Conservation (phyloP, 1,140 invertebrate species). For the Papilio machaon region DNA sequence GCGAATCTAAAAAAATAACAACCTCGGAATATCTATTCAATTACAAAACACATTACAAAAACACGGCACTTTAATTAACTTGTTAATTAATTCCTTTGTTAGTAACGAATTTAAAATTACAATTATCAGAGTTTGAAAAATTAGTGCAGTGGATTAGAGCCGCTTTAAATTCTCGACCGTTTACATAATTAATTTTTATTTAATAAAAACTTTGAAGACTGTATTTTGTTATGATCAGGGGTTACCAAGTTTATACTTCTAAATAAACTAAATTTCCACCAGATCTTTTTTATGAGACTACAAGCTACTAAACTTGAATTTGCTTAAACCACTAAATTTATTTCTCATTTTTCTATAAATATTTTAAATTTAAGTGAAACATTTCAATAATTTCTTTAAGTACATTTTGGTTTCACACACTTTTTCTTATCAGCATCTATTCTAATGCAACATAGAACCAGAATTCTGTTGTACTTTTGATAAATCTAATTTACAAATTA, state of each 20-base stretch:
- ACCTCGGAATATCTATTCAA: conserved; percentile 27
- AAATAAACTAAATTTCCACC: background rate
- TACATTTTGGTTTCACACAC: background rate
- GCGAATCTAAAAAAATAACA: conserved; percentile 27
- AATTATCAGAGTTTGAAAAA: conserved; percentile 16
- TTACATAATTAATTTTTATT: conserved; percentile 11
- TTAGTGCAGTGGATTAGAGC: conserved; percentile 12
- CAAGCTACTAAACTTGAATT: too few relatives aligned
- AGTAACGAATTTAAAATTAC: conserved; percentile 28
- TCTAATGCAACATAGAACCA: background rate
- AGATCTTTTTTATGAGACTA: too few relatives aligned
- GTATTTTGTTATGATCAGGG: background rate
- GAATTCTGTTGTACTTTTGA: background rate
- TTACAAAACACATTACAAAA: conserved; percentile 32
- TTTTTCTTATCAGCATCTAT: background rate
- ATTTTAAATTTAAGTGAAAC: background rate
- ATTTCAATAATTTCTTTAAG: background rate
- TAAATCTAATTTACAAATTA: background rate
- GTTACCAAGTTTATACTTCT: background rate
- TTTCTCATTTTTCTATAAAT: too few relatives aligned
- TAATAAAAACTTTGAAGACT: background rate
- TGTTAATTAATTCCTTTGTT: conserved; percentile 37
- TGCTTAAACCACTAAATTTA: too few relatives aligned
- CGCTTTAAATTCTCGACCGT: background rate
- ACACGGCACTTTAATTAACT: conserved; percentile 32